Evolutionary conservation across 1,140 invertebrate species (phyloP).

Genomic region (Pentalonia nigronervosa): DNA sequence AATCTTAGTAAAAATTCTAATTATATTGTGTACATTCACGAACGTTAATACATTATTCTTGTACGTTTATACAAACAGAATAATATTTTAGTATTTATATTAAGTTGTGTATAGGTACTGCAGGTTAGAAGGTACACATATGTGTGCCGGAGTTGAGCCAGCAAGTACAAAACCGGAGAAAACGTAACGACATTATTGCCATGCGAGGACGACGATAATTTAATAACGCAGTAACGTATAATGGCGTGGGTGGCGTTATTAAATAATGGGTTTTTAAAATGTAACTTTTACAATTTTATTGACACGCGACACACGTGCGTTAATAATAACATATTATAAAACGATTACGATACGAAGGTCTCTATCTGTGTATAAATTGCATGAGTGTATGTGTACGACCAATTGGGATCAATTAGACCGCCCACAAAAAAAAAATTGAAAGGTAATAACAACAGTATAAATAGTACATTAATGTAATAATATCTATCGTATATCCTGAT

Average conservation of each 20-base stretch:
- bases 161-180: neutral
- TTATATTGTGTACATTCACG: neutral
- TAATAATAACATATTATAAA: slow-evolving; percentile 28
- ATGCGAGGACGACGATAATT: neutral
- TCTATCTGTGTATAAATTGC: neutral
- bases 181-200: neutral
- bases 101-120: neutral
- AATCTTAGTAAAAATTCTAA: neutral
- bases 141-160: neutral
- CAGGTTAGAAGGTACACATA: no score
- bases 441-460: neutral
- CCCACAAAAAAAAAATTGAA: slow-evolving; percentile 1
- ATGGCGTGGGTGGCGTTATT: slow-evolving; percentile 21
- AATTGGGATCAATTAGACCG: slow-evolving; percentile 41
- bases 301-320: neutral
- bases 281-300: slow-evolving; percentile 38
- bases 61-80: neutral
- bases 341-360: slow-evolving; percentile 19
- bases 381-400: neutral
- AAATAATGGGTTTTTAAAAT: slow-evolving; percentile 45
- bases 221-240: neutral
- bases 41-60: neutral
- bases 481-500: neutral
- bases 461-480: neutral
- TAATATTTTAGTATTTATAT: neutral